phyloP scores from a whole-genome alignment of 2,888 invertebrate genomes.

The Uropetala carovei region DNA sequence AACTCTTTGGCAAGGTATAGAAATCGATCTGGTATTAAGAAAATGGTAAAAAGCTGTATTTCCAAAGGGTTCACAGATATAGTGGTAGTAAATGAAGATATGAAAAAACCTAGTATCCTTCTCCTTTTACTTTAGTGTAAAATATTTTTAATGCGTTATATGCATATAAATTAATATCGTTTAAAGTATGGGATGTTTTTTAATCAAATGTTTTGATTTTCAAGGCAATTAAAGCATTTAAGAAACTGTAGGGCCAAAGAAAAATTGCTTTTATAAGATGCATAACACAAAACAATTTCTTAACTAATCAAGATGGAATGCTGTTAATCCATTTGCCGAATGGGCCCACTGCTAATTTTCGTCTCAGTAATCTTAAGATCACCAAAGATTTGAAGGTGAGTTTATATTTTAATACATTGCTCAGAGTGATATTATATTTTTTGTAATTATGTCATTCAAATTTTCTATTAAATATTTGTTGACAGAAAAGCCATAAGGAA shows the following conservation, averaged over 20 bases:
- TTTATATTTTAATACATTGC: neutral
- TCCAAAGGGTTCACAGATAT: conserved; percentile 91
- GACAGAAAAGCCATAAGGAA: conserved; percentile 83
- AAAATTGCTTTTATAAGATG: too few species aligned
- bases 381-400: conserved; percentile 86
- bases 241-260: too few species aligned
- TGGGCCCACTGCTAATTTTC: conserved; percentile 98
- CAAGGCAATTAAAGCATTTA: too few species aligned
- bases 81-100: conserved; percentile 95
- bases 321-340: conserved; percentile 95
- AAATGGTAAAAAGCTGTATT: conserved; percentile 91
- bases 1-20: conserved; percentile 92
- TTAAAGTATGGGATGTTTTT: too few species aligned
- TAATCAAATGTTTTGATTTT: too few species aligned
- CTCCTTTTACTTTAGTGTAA: conserved; percentile 61
- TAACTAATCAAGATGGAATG: conserved; percentile 83
- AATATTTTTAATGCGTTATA: too few species aligned
- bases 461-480: neutral
- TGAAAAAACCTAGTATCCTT: conserved; percentile 87
- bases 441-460: neutral
- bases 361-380: conserved; percentile 93
- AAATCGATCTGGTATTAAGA: conserved; percentile 93
- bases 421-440: too few species aligned
- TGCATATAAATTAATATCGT: too few species aligned
- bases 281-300: conserved; percentile 68